These are phyloP conservation scores for Mionectes macconnelli DNA, from an alignment of 2,113 vertebrate genomes.

Conservation along the genomic window DNA sequence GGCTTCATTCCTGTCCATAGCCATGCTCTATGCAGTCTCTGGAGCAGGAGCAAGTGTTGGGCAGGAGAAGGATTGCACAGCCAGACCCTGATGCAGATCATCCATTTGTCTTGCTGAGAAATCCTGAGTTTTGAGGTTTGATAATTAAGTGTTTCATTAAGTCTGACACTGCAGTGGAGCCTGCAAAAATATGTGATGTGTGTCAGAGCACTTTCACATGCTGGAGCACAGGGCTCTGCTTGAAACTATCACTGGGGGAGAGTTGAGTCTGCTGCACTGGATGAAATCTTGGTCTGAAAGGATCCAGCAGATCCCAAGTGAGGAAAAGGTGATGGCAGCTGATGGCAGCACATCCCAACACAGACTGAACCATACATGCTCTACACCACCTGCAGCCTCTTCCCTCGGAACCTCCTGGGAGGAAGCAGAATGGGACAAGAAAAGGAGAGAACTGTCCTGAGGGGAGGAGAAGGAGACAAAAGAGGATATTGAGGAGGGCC, in stretches of 20 bases:
- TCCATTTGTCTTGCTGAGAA: not conserved
- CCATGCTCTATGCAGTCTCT: not conserved
- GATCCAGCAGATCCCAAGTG: not conserved
- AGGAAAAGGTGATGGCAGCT: not conserved
- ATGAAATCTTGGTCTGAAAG: not conserved
- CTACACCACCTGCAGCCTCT: not conserved
- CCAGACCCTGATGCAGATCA: not conserved
- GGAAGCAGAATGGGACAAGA: not conserved
- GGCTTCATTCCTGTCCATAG: not conserved
- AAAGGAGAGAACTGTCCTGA: not conserved
- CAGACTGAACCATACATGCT: not conserved
- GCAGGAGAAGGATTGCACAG: not conserved
- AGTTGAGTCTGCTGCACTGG: not conserved
- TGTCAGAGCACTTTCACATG: not conserved
- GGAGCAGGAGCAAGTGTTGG: not conserved
- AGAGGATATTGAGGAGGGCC: not conserved
- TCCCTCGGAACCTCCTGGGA: not conserved
- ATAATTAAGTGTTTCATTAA: conserved; percentile 62
- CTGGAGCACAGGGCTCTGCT: not conserved
- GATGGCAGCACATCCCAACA: not conserved
- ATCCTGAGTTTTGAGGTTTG: not conserved
- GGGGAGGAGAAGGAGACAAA: not conserved
- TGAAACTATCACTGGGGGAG: not conserved
- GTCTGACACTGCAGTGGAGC: not conserved
- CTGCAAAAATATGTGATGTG: conserved; percentile 3